Base-by-base conservation (phyloP, 2,113 vertebrate genomes). In the Brachyhypopomus gauderio region DNA sequence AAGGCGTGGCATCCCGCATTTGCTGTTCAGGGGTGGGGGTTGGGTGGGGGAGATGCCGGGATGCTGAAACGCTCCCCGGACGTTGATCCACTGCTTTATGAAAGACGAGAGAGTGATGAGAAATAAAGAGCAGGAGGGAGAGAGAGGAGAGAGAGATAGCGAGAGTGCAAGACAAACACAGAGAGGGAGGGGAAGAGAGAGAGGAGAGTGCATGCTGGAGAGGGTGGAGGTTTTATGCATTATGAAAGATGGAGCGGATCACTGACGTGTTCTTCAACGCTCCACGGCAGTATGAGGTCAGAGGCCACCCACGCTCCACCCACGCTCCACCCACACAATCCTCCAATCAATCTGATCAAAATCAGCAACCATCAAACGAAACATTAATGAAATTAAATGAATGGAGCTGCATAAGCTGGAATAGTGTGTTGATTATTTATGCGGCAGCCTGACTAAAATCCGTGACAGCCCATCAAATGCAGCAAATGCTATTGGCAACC, bases 201-300 rank as follows among this genome's bases (percentile, higher is more conserved):
- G 73, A 41, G 12, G 7, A 4, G n/a, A 73, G 70, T 85, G 86
- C 41, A 41, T 41, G 41, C 41, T 88, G 82, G 86, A 41, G 77
- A 64, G 66, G 55, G 85, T 63, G 69, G 58, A 72, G 1, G 0
- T 70, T 38, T 70, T n/a, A 41, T 22, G 66, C 66, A 87, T 89
- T 80, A 85, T 90, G 89, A 91, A 89, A 90, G 89, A 85, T 77
- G 63, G 80, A 79, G 48, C 34, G 48, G 63, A 85, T 69, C 75
- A 20, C 23, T 80, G n/a, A n/a, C n/a, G 19, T 34, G 38, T 78
- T 66, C 63, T 81, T 63, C 69, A 82, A 87, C 62, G 48, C 59
- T 66, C 55, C 38, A 71, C 80, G 84, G 78, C 12, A 52, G 45
- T 1, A 52, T 8, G 45, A 79, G 72, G 55, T 82, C 72, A 30